Percentiles rank a stretch among this genome's conserved stretches.
Evolutionary conservation across 2,888 invertebrate genomes (phyloP).

Genomic region (Drosophila peninsularis): DNA sequence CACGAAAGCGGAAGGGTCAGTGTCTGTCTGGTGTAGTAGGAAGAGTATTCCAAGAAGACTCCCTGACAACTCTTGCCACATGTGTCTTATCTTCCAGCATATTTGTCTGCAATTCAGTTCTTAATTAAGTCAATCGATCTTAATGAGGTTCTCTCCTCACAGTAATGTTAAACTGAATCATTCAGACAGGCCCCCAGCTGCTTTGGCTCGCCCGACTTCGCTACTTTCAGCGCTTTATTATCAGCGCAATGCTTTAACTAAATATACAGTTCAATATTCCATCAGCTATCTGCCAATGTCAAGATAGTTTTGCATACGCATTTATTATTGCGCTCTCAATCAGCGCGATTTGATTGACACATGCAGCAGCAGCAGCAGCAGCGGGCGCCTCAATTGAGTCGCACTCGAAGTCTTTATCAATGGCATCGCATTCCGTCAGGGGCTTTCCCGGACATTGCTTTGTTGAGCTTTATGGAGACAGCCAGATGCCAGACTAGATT

Average conservation of each 20-base stretch:
- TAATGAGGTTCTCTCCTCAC: neutral
- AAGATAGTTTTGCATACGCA: slow-evolving; percentile 9
- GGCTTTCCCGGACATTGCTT: slow-evolving; percentile 38
- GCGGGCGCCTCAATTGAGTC: slow-evolving; percentile 30
- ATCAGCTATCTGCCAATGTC: slow-evolving; percentile 2
- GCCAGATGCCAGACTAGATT: slow-evolving; percentile 47
- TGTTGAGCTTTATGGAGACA: slow-evolving; percentile 49
- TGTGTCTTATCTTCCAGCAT: neutral
- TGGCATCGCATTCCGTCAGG: slow-evolving; percentile 12
- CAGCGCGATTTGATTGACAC: slow-evolving; percentile 61
- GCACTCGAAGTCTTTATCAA: slow-evolving; percentile 22
- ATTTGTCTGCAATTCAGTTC: neutral
- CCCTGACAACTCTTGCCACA: neutral
- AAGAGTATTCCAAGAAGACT: neutral
- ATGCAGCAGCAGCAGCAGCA: neutral
- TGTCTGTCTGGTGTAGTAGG: neutral
- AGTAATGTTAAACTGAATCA: neutral
- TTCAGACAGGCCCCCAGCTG: neutral
- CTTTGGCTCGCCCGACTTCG: neutral
- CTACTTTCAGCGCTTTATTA: neutral
- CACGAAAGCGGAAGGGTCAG: neutral
- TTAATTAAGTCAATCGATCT: neutral
- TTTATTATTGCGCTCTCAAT: slow-evolving; percentile 53
- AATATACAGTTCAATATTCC: neutral
- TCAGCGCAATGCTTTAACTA: neutral